Conservation (phyloP, 1,140 invertebrate genomes). For the Scaptomyza pallida region DNA sequence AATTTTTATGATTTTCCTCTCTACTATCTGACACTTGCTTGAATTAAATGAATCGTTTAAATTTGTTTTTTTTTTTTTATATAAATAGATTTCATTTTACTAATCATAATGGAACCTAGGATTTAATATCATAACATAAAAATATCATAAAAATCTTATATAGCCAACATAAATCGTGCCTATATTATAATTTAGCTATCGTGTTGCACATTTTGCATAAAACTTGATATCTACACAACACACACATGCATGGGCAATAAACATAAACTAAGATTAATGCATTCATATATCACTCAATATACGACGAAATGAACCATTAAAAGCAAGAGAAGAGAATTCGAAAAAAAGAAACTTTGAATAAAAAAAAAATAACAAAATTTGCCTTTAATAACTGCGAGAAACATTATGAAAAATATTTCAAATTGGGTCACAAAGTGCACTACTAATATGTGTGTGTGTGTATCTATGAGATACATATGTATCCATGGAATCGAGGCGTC, state of each 20-base stretch:
- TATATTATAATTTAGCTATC: slow-evolving; percentile 18
- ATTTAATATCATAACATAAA: slow-evolving; percentile 37
- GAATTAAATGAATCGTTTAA: neutral
- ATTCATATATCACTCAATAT: slow-evolving; percentile 78
- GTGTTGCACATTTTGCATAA: slow-evolving; percentile 70
- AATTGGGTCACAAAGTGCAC: slow-evolving; percentile 80
- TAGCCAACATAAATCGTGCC: slow-evolving; percentile 51
- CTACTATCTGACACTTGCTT: neutral
- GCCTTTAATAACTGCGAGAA: slow-evolving; percentile 49
- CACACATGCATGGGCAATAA: slow-evolving; percentile 49
- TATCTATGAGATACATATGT: slow-evolving; percentile 9
- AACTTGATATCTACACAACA: slow-evolving; percentile 43
- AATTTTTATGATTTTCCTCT: too few species aligned
- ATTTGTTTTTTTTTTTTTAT: too few species aligned
- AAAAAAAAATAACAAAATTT: slow-evolving; percentile 47
- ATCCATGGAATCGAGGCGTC: slow-evolving; percentile 29
- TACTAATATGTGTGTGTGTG: slow-evolving; percentile 15
- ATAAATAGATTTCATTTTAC: neutral
- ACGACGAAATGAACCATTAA: slow-evolving; percentile 54
- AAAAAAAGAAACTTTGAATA: slow-evolving; percentile 13
- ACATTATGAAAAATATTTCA: slow-evolving; percentile 37
- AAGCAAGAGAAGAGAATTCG: neutral
- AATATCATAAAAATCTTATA: slow-evolving; percentile 59
- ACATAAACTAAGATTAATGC: slow-evolving; percentile 82
- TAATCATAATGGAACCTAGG: slow-evolving; percentile 1